Evolutionary conservation across 2,888 invertebrate species (phyloP).

Genomic region (Tricholauxania praeusta): DNA sequence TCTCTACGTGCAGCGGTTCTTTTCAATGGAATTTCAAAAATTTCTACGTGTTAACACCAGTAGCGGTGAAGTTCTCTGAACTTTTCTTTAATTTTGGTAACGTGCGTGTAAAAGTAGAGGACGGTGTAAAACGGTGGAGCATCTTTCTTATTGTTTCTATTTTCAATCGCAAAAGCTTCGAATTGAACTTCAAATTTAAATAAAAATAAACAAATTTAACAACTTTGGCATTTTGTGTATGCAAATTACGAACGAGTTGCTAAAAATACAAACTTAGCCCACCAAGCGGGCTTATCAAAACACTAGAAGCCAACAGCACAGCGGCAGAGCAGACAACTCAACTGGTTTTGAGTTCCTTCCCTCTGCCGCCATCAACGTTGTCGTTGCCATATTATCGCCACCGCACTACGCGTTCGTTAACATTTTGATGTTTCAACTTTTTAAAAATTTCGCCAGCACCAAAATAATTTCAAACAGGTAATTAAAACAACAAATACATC

Average conservation of each 20-base stretch:
- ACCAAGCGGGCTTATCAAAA: too few relatives aligned
- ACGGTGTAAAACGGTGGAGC: slow-evolving; percentile 23
- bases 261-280: not conserved
- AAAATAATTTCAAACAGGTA: slow-evolving; percentile 16
- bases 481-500: not conserved
- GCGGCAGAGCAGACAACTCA: not conserved
- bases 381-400: not conserved
- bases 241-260: slow-evolving; percentile 10
- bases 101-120: not conserved
- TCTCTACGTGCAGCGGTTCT: not conserved
- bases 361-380: too few relatives aligned
- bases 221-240: slow-evolving; percentile 7
- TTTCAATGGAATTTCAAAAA: slow-evolving; percentile 16
- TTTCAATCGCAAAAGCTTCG: too few relatives aligned
- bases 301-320: not conserved
- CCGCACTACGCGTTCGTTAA: not conserved
- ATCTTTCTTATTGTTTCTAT: not conserved
- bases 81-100: not conserved
- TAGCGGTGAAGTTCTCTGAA: slow-evolving; percentile 32
- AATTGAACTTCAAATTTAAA: too few relatives aligned
- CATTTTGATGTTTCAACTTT: slow-evolving; percentile 22
- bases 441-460: slow-evolving; percentile 19
- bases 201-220: too few relatives aligned
- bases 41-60: slow-evolving; percentile 44
- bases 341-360: slow-evolving; percentile 19